A percentile compares a stretch with the other conserved stretches of the same genome.
These are phyloP conservation scores for Philotrypesis tridentata DNA, from an alignment of 1,140 invertebrate genomes.

Conservation along the genomic window DNA sequence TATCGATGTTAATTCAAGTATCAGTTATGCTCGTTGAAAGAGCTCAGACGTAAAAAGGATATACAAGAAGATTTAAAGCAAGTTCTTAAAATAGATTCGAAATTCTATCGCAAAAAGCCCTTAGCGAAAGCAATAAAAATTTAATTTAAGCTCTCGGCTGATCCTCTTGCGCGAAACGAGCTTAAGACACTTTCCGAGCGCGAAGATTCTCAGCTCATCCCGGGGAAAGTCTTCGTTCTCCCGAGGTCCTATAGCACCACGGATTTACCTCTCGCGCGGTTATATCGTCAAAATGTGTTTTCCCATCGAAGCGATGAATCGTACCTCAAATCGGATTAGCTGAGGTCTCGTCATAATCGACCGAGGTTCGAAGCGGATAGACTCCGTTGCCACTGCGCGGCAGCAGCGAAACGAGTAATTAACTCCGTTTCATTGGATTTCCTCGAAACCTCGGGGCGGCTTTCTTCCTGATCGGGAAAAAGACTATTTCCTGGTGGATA, in stretches of 20 bases:
- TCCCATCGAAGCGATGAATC: conserved; percentile 43
- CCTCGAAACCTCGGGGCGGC: conserved; percentile 46
- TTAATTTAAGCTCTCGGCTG: not conserved
- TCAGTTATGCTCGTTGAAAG: no score
- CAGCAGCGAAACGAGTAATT: conserved; percentile 56
- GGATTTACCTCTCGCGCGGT: conserved; percentile 4
- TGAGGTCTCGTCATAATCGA: conserved; percentile 46
- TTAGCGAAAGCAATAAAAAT: conserved; percentile 21
- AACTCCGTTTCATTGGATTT: conserved; percentile 63
- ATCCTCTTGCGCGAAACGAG: conserved; percentile 3
- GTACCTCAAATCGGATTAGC: conserved; percentile 43
- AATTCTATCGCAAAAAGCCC: not conserved
- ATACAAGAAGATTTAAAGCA: not conserved
- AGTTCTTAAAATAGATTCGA: not conserved
- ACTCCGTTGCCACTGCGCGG: not conserved
- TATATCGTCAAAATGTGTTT: conserved; percentile 40
- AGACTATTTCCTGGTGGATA: conserved; percentile 37
- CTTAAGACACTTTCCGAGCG: conserved; percentile 10
- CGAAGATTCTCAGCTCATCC: conserved; percentile 1
- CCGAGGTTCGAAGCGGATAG: not conserved
- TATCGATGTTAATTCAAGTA: no score
- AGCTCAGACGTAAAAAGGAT: no score
- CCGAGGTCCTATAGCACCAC: not conserved
- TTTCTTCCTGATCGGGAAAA: conserved; percentile 30
- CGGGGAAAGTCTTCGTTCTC: conserved; percentile 1